Base-by-base conservation (phyloP, 2,113 vertebrate genomes). In the Calidris pugnax region DNA sequence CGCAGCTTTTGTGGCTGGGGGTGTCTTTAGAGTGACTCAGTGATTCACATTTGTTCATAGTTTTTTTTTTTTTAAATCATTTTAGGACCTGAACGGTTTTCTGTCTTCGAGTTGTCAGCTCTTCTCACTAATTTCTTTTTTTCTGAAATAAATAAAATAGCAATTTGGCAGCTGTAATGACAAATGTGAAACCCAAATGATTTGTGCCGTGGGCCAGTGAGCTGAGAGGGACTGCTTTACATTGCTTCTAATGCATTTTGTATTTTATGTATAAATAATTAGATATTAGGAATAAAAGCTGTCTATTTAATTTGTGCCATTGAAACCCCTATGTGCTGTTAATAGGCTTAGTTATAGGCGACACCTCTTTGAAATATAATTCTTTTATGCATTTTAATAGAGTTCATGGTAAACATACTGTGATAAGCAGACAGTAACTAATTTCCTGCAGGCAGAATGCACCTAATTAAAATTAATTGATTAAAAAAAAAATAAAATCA, bases 391-490 rank as follows among this genome's bases (percentile, higher is more conserved):
- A 71, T 97, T 95, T 94, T 94, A 80, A 93, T 95, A n/a, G 84
- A 72, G 69, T 81, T 88, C 63, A 48, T 90, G 77, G 78, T 93
- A 95, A 96, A 94, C 87, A 94, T 28, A 55, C 85, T 80, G 84
- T 75, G 83, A 81, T 88, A 85, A 94, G 62, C 92, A 95, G 94
- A 91, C 82, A 95, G 79, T 71, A 64, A 71, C 91, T 79, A 87
- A 39, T 66, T 93, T 95, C 89, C 96, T 96, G 62, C 81, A 74
- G 87, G 83, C 87, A 96, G 67, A 75, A 77, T 55, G 82, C 78
- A 75, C 85, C 92, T 95, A 87, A 94, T 97, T 97, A 96, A 90
- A 96, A 91, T 64, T 77, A 95, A 95, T 92, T 89, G 72, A 88
- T 94, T 93, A 33, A 37, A 53, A 43, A 60, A 67, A 57, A 45